Percentiles rank a stretch among this genome's conserved stretches.
Conservation (phyloP, 2,113 vertebrate genomes). For the Diglossa brunneiventris region DNA sequence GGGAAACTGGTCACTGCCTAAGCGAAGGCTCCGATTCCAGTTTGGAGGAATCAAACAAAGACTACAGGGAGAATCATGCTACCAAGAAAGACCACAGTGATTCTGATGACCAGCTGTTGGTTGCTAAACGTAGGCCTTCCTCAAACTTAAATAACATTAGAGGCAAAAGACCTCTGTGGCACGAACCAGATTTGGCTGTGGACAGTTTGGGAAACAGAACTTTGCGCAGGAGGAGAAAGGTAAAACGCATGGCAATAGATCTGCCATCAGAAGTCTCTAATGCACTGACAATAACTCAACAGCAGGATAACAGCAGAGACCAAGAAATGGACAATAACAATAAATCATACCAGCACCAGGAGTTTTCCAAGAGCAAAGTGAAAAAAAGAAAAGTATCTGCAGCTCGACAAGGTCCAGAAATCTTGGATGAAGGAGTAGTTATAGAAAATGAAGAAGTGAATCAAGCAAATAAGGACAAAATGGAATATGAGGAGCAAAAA, state of each 20-base stretch:
- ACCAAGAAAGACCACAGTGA: conserved; percentile 88
- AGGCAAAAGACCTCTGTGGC: conserved; percentile 79
- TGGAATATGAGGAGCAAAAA: conserved; percentile 95
- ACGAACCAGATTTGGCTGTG: conserved; percentile 75
- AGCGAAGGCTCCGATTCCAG: conserved; percentile 98
- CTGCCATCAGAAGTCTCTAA: conserved; percentile 80
- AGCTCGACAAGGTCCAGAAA: conserved; percentile 78
- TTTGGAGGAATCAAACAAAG: conserved; percentile 84
- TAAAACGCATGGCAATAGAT: conserved; percentile 96
- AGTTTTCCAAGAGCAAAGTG: conserved; percentile 82
- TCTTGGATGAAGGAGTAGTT: conserved; percentile 78
- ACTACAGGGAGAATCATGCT: conserved; percentile 77
- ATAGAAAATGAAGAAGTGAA: conserved; percentile 78
- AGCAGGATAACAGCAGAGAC: conserved; percentile 73
- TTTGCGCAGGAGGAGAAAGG: conserved; percentile 88
- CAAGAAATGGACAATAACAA: conserved; percentile 78
- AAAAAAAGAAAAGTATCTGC: conserved; percentile 89
- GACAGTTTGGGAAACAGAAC: conserved; percentile 86
- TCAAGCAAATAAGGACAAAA: conserved; percentile 87
- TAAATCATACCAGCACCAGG: conserved; percentile 70
- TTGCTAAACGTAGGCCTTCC: conserved; percentile 81
- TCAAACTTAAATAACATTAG: conserved; percentile 79
- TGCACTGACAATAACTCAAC: conserved; percentile 80
- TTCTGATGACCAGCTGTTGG: conserved; percentile 91
- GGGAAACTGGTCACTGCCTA: conserved; percentile 89